Conservation (phyloP, 2,113 vertebrate species). For the Athene cunicularia region DNA sequence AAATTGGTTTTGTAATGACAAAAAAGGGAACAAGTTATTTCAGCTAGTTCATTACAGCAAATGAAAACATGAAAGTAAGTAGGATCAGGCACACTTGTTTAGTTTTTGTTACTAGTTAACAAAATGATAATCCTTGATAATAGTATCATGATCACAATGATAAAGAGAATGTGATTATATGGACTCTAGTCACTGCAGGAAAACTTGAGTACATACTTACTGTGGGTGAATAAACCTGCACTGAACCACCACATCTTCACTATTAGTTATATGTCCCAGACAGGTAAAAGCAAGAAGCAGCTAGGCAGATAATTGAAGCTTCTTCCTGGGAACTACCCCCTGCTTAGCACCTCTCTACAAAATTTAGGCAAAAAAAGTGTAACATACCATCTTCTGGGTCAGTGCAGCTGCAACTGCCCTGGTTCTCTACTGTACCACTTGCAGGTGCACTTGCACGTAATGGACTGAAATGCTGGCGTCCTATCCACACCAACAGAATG, state of each 20-base stretch:
- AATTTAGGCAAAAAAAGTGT: not conserved
- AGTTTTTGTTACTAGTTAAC: not conserved
- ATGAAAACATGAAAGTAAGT: not conserved
- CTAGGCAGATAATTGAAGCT: not conserved
- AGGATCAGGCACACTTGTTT: not conserved
- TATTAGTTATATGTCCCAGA: not conserved
- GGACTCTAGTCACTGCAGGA: not conserved
- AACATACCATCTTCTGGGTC: not conserved
- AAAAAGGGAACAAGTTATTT: not conserved
- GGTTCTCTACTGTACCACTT: not conserved
- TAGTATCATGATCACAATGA: not conserved
- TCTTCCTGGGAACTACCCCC: not conserved
- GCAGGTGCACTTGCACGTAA: not conserved
- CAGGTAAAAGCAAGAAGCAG: not conserved
- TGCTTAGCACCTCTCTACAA: not conserved
- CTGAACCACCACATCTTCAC: not conserved
- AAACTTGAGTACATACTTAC: not conserved
- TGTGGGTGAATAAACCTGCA: not conserved
- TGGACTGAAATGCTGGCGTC: not conserved
- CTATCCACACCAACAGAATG: not conserved
- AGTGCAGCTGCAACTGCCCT: not conserved
- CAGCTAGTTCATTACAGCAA: not conserved
- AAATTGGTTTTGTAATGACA: not conserved
- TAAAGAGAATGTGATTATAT: not conserved
- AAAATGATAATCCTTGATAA: not conserved